Conservation (phyloP, 1,140 invertebrate genomes). For the Pogonomyrmex barbatus region DNA sequence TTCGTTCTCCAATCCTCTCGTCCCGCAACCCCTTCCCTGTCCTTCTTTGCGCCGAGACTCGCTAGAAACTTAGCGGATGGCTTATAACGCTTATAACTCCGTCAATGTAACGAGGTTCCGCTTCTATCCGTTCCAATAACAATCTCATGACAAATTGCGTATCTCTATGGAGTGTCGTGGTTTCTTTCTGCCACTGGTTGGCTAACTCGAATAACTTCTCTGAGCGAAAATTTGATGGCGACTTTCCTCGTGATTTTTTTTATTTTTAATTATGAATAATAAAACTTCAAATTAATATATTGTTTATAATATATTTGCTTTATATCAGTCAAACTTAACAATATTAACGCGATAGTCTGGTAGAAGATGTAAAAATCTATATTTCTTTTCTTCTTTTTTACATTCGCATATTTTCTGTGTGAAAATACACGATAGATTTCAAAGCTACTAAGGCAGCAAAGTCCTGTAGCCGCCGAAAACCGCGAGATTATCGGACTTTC, state of each 20-base stretch:
- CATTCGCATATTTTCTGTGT: conserved; percentile 9
- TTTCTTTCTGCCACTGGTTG: background rate
- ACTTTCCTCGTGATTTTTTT: background rate
- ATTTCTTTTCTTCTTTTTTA: background rate
- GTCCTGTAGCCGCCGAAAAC: conserved; percentile 27
- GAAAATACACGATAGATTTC: background rate
- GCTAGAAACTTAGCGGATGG: conserved; percentile 52
- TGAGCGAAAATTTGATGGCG: background rate
- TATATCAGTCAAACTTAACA: background rate
- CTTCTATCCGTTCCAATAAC: conserved; percentile 53
- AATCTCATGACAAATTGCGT: conserved; percentile 35
- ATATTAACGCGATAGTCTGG: background rate
- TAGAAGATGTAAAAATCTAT: background rate
- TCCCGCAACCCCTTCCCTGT: background rate
- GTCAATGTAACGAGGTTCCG: conserved; percentile 49
- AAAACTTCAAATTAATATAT: background rate
- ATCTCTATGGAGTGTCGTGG: background rate
- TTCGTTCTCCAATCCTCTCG: background rate
- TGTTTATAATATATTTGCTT: background rate
- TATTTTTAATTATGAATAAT: background rate
- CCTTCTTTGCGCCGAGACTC: conserved; percentile 1
- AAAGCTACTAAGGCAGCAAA: background rate
- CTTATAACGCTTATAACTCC: conserved; percentile 63
- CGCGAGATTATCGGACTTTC: conserved; percentile 27
- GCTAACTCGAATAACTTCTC: background rate